phyloP scores from a whole-genome alignment of 2,113 vertebrate genomes.

The Chelonoidis abingdonii region DNA sequence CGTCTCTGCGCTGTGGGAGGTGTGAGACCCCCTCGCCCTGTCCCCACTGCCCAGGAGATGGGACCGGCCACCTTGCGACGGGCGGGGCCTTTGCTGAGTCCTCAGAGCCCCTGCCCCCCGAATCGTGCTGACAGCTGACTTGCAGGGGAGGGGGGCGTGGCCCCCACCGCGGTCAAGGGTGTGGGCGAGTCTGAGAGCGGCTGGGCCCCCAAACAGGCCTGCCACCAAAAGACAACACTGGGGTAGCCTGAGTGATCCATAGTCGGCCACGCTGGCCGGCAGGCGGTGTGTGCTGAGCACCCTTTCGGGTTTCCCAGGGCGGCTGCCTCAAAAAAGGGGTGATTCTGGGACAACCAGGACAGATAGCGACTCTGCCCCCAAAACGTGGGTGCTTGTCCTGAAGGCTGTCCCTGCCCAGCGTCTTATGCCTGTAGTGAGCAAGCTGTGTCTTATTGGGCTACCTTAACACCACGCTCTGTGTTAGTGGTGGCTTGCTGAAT shows the following conservation, averaged over 20 bases:
- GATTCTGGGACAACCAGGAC: background rate
- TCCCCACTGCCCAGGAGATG: too few relatives aligned
- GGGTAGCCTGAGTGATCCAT: background rate
- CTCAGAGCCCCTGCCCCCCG: background rate
- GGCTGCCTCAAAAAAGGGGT: background rate
- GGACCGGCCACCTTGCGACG: too few relatives aligned
- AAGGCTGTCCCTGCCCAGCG: background rate
- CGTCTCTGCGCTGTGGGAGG: accelerated
- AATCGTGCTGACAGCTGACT: background rate
- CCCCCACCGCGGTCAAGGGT: background rate
- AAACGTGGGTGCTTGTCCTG: background rate
- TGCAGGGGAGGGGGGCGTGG: background rate
- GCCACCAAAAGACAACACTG: background rate
- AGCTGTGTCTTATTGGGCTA: background rate
- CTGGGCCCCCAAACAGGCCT: too few relatives aligned
- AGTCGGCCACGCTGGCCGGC: too few relatives aligned
- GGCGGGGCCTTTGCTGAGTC: background rate
- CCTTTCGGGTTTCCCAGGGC: background rate
- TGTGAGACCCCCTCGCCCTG: background rate
- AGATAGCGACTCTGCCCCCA: background rate
- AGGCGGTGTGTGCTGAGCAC: too few relatives aligned
- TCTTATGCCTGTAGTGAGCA: background rate
- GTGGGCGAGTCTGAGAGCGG: too few relatives aligned
- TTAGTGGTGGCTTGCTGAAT: background rate
- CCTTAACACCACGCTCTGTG: too few relatives aligned